phyloP scores from a whole-genome alignment of 1,140 invertebrate genomes.

The Drosophila pallidifrons region DNA sequence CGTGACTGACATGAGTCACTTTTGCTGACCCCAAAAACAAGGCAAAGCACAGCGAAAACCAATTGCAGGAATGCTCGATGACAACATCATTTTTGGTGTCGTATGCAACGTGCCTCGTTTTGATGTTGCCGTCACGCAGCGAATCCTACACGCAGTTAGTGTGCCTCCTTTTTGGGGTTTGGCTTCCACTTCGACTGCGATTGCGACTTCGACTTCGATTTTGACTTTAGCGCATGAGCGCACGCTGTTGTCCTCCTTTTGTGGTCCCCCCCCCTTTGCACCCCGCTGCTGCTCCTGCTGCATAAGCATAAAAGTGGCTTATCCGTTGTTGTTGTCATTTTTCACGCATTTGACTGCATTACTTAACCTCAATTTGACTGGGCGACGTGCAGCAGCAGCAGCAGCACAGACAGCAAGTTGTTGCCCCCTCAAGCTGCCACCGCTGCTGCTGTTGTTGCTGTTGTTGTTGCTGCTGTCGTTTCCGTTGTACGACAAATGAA shows the following conservation, averaged over 20 bases:
- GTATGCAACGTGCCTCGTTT: constrained; percentile 58
- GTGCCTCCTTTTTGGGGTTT: constrained; percentile 31
- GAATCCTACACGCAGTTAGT: constrained; percentile 51
- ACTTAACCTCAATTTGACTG: constrained; percentile 76
- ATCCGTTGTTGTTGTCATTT: constrained; percentile 57
- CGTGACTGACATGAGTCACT: constrained; percentile 67
- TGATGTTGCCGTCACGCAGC: constrained; percentile 67
- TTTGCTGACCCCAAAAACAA: constrained; percentile 54
- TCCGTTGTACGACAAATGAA: constrained; percentile 73
- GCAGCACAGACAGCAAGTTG: background rate
- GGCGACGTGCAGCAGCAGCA: constrained; percentile 54
- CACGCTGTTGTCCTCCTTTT: constrained; percentile 53
- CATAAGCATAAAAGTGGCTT: constrained; percentile 18
- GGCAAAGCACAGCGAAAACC: constrained; percentile 28
- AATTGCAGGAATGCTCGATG: constrained; percentile 69
- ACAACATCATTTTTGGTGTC: constrained; percentile 51
- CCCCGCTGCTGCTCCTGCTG: constrained; percentile 1
- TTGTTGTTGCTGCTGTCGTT: constrained; percentile 45
- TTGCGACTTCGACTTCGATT: background rate
- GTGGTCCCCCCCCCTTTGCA: background rate
- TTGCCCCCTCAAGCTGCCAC: constrained; percentile 23
- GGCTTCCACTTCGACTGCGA: constrained; percentile 24
- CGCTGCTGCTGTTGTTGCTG: constrained; percentile 16
- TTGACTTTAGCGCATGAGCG: constrained; percentile 20
- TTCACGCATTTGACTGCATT: constrained; percentile 82